Evolutionary conservation across 1,140 invertebrate genomes (phyloP).

Genomic region (Drosophila gunungcola): DNA sequence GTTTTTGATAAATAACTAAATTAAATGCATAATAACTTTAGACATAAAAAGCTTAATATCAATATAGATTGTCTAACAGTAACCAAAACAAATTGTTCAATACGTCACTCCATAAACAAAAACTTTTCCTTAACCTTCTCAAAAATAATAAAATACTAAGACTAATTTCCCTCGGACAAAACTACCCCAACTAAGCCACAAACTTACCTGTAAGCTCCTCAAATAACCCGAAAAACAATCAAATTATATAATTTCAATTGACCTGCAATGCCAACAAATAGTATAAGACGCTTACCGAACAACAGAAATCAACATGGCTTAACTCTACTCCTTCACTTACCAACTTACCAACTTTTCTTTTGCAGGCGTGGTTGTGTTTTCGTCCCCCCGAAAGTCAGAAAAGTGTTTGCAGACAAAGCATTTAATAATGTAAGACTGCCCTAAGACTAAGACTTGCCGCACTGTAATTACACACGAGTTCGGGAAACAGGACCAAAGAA

Average conservation of each 20-base stretch:
- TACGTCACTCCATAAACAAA: too few species aligned
- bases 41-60: too few species aligned
- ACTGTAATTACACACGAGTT: conserved; percentile 53
- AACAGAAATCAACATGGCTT: conserved; percentile 27
- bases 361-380: conserved; percentile 28
- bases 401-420: conserved; percentile 22
- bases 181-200: not conserved
- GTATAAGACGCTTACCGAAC: conserved; percentile 25
- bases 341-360: conserved; percentile 23
- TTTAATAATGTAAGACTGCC: conserved; percentile 58
- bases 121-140: too few species aligned
- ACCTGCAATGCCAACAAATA: conserved; percentile 4
- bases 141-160: not conserved
- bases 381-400: not conserved
- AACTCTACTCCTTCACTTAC: conserved; percentile 27
- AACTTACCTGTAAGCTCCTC: not conserved
- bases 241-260: conserved; percentile 24
- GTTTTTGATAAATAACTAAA: too few species aligned
- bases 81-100: too few species aligned
- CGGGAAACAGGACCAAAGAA: conserved; percentile 3
- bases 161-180: not conserved
- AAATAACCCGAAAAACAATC: conserved; percentile 7
- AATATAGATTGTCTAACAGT: too few species aligned
- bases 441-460: conserved; percentile 36
- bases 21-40: too few species aligned